Conservation (phyloP, 2,888 invertebrate genomes). For the Cryptophagus acutangulus region DNA sequence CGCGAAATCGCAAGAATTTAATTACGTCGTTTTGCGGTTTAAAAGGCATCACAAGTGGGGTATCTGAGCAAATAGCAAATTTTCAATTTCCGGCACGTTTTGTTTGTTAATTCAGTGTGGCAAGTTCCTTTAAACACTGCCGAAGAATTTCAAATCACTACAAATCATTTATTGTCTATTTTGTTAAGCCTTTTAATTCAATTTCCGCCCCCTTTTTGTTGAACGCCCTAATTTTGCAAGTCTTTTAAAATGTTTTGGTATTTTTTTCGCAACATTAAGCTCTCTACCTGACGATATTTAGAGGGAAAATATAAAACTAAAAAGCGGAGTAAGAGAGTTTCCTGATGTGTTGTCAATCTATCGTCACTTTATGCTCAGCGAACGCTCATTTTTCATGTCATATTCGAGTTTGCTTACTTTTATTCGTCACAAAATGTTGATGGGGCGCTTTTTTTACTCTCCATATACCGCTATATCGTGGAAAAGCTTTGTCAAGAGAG, state of each 20-base stretch:
- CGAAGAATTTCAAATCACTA: conserved; percentile 29
- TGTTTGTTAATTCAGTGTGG: conserved; percentile 36
- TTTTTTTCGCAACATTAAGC: no score
- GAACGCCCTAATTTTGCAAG: no score
- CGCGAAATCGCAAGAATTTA: conserved; percentile 35
- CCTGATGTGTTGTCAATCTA: conserved; percentile 25
- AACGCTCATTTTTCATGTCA: conserved; percentile 25
- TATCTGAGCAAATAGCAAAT: conserved; percentile 37
- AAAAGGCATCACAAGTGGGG: conserved; percentile 32
- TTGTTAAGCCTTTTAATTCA: conserved; percentile 7
- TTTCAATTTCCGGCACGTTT: conserved; percentile 41
- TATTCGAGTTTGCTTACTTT: conserved; percentile 23
- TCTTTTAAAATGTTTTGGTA: no score
- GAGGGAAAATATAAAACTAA: conserved; percentile 4
- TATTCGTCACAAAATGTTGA: conserved; percentile 14
- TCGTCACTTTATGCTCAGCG: conserved; percentile 23
- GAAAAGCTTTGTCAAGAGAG: conserved; percentile 16
- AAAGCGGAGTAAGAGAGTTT: conserved; percentile 6
- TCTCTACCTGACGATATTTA: no score
- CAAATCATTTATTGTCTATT: conserved; percentile 26
- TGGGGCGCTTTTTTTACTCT: neutral
- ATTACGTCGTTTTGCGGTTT: conserved; percentile 36
- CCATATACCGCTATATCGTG: conserved; percentile 11
- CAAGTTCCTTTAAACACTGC: conserved; percentile 33
- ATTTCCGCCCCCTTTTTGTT: no score